phyloP scores from a whole-genome alignment of 2,113 vertebrate species.

The Hystrix brachyura region DNA sequence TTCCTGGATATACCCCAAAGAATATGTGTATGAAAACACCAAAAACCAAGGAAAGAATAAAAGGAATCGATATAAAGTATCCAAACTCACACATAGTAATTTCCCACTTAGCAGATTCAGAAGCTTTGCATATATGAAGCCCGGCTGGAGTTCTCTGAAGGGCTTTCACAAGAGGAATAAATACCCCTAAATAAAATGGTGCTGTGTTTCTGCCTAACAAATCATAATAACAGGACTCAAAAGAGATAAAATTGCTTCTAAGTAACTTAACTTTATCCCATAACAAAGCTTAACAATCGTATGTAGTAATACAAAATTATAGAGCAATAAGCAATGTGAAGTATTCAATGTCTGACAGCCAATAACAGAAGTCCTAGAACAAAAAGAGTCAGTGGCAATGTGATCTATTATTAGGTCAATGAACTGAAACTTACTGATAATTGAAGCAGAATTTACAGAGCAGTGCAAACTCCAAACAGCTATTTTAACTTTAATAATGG shows the following conservation, averaged over 20 bases:
- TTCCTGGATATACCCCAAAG: not conserved
- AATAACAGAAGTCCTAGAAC: not conserved
- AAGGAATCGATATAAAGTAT: not conserved
- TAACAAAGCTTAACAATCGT: not conserved
- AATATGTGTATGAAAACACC: not conserved
- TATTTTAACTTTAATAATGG: not conserved
- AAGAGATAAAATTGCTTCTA: not conserved
- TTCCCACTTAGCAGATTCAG: not conserved
- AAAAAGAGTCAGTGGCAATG: not conserved
- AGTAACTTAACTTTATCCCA: not conserved
- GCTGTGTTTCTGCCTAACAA: not conserved
- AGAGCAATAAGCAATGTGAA: not conserved
- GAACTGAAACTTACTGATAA: not conserved
- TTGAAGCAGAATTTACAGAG: not conserved
- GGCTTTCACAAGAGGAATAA: not conserved
- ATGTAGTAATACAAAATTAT: not conserved
- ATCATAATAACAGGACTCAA: not conserved
- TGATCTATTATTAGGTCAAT: not conserved
- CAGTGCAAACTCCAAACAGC: not conserved
- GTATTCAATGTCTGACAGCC: not conserved
- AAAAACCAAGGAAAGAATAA: not conserved
- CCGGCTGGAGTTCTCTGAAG: not conserved
- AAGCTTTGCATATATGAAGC: not conserved
- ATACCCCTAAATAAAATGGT: not conserved
- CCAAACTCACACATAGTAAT: not conserved